Evolutionary conservation across 2,113 vertebrate species (phyloP), one percentile per base, ranked within the genome.

Genomic region (Onychorhynchus coronatus): DNA sequence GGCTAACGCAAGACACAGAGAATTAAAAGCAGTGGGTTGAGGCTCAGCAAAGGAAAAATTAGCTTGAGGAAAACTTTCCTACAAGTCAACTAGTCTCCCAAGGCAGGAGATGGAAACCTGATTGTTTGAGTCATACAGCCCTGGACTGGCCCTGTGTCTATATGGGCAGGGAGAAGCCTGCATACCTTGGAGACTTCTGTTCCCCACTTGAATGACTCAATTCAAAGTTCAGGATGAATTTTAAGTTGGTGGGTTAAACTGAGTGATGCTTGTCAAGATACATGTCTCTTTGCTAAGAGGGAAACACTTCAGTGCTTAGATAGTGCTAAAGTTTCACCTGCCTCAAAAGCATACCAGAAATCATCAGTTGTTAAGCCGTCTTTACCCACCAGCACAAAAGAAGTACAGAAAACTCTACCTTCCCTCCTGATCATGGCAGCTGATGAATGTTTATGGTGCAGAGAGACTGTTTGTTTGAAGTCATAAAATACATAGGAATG

Each of bases 81-180:
- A 67, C 25, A 14, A 93, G 78, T 87, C 30, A 83, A 92, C 46
- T 56, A 58, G 66, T 88, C 41, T 96, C 95, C 58, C 88, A 92
- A 87, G 71, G 74, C 94, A 96, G 85, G 74, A 85, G 85, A 91
- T 93, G 89, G 88, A 97, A 97, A 93, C 59, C 89, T 90, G 80
- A 75, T 79, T 89, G 46, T 72, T 97, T 97, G 96, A 97, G 96
- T 97, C 97, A 97, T 3, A 33, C 68, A 91, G 79, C 58, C 55
- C 27, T 68, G 89, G 39, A 49, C 56, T 73, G 67, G 91, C 75
- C 46, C 84, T n/a, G 55, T 66, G 52, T 79, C 82, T 89, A 83
- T 85, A 92, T 2, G 73, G 83, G 74, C 91, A 89, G 78, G 71
- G 93, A 88, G 56, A 95, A 83, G 85, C 72, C 72, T 93, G 52